These are phyloP conservation scores for Stenoptilia bipunctidactyla DNA, from an alignment of 2,888 invertebrate species.

Conservation along the genomic window DNA sequence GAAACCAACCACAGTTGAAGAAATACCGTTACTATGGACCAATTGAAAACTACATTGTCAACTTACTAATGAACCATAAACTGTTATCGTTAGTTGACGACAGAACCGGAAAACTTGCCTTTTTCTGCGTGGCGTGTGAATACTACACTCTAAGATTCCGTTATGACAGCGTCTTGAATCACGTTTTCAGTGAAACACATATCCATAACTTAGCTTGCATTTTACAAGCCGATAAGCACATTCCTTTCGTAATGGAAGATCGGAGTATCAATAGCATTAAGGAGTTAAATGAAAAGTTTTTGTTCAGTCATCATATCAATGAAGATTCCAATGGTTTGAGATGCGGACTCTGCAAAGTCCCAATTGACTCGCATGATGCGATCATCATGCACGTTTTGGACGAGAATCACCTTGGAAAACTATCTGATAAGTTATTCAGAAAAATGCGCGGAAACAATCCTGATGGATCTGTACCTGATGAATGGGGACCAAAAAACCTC, in stretches of 20 bases:
- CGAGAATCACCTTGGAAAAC: slow-evolving; percentile 47
- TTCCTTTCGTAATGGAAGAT: slow-evolving; percentile 38
- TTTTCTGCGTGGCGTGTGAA: slow-evolving; percentile 61
- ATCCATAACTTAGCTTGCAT: slow-evolving; percentile 52
- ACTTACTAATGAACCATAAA: slow-evolving; percentile 47
- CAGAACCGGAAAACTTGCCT: slow-evolving; percentile 57
- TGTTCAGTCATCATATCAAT: slow-evolving; percentile 35
- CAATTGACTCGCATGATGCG: slow-evolving; percentile 35
- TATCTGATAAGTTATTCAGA: slow-evolving; percentile 50
- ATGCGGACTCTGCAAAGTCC: slow-evolving; percentile 40
- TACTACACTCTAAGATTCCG: slow-evolving; percentile 58
- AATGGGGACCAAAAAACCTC: slow-evolving; percentile 58
- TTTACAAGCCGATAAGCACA: slow-evolving; percentile 45
- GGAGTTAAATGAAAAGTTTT: slow-evolving; percentile 47
- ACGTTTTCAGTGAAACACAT: slow-evolving; percentile 57
- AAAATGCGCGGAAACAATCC: slow-evolving; percentile 38
- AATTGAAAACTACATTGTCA: slow-evolving; percentile 46
- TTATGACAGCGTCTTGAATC: slow-evolving; percentile 57
- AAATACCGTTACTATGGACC: slow-evolving; percentile 61
- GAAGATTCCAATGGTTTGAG: slow-evolving; percentile 25
- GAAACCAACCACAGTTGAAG: slow-evolving; percentile 36
- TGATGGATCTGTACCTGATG: slow-evolving; percentile 47
- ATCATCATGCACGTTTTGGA: slow-evolving; percentile 49
- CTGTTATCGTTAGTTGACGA: slow-evolving; percentile 51
- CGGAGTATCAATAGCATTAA: slow-evolving; percentile 42